phyloP scores from a whole-genome alignment of 2,113 vertebrate species.

The Sylvicapra grimmia region DNA sequence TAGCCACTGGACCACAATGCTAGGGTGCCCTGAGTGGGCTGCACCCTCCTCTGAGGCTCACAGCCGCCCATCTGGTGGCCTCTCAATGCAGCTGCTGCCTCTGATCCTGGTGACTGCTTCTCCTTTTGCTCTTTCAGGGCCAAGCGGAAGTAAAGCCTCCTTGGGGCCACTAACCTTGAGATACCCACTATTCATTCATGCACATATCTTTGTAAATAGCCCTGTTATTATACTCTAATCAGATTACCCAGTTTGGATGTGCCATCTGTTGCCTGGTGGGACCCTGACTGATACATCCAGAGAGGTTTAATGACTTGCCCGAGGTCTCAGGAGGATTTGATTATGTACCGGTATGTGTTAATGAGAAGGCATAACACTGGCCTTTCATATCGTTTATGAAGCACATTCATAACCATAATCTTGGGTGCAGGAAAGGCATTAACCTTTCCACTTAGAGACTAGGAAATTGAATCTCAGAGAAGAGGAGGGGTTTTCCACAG shows the following conservation, averaged over 20 bases:
- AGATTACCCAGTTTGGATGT: not conserved
- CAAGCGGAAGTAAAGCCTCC: not conserved
- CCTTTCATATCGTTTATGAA: not conserved
- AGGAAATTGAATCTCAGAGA: not conserved
- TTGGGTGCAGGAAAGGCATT: not conserved
- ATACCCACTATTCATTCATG: not conserved
- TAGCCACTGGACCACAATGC: not conserved
- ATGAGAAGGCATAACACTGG: not conserved
- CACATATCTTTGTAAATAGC: not conserved
- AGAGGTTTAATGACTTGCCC: not conserved
- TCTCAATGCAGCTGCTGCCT: not conserved
- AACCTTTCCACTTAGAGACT: not conserved
- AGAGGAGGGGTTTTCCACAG: not conserved
- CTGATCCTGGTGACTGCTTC: not conserved
- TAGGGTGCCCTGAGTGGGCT: not conserved
- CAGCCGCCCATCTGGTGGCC: not conserved
- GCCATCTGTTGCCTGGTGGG: conserved; percentile 26
- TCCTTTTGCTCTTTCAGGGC: not conserved
- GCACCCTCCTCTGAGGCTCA: not conserved
- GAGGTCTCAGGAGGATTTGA: not conserved
- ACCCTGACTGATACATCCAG: not conserved
- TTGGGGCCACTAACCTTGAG: not conserved
- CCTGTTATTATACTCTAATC: not conserved
- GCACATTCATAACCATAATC: not conserved
- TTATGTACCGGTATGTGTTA: not conserved